Percentiles rank a stretch among this genome's conserved stretches.
phyloP scores from a whole-genome alignment of 2,888 invertebrate genomes.

The Teleiodes luculella region DNA sequence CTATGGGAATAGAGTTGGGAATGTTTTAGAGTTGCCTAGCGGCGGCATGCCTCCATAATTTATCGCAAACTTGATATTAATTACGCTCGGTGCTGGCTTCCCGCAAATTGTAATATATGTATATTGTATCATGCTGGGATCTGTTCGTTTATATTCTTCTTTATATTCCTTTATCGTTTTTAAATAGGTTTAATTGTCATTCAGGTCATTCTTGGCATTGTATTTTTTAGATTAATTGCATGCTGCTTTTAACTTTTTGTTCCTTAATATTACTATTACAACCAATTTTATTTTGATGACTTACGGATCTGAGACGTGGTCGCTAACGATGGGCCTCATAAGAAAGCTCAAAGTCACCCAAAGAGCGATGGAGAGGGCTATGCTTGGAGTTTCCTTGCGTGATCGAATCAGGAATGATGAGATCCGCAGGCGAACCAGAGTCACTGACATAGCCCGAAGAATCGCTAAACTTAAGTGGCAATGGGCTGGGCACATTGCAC shows the following conservation, averaged over 20 bases:
- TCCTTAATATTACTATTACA: no score
- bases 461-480: no score
- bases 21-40: constrained; percentile 22
- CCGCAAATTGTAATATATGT: constrained; percentile 61
- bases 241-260: neutral
- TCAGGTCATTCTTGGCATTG: neutral
- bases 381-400: no score
- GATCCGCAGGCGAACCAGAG: no score
- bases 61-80: constrained; percentile 71
- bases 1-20: constrained; percentile 34
- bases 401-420: no score
- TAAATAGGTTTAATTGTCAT: neutral
- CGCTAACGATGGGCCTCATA: no score
- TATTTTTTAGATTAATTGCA: neutral
- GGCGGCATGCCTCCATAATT: constrained; percentile 42
- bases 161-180: constrained; percentile 1
- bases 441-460: no score
- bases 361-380: no score
- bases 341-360: no score
- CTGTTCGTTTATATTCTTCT: neutral
- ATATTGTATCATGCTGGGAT: constrained; percentile 23
- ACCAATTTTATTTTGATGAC: no score
- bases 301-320: no score
- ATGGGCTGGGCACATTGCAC: no score
- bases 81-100: constrained; percentile 54